Base-by-base conservation (phyloP, 2,113 vertebrate species). In the Caloenas nicobarica region DNA sequence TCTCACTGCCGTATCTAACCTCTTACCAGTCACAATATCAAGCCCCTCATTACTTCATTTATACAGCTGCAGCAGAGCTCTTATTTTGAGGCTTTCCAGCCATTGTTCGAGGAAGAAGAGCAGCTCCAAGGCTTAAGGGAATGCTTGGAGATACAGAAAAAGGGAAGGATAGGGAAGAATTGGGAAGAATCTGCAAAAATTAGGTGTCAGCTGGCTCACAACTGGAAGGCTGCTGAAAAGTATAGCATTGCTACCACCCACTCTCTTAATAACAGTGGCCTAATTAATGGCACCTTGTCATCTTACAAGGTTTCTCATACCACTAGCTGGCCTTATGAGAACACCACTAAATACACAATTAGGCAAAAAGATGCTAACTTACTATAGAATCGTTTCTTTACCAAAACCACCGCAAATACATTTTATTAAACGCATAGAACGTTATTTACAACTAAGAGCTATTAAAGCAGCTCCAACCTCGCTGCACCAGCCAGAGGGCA, bases 371-470 rank as follows among this genome's bases (percentile, higher is more conserved):
- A 81, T 1, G 7, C 16, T 50, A 34, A 17, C 70, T 80, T 48
- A 57, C 10, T 21, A 58, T n/a, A 51, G 7, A 86, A 70, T 51
- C 1, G 13, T 31, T 46, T 16, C 19, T 57, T 69, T 34, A 56
- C 42, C 24, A 16, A 93, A 46, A 7, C 2, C 29, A 22, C 6
- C 7, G 17, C 28, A 60, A 56, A n/a, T 11, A 21, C 2, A 3
- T 33, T 57, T 19, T 29, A 28, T 3, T 9, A 9, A 5, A 3
- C 19, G 58, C 11, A 1, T 0, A 7, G 5, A 11, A 8, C 4
- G 16, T 4, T 23, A 28, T 14, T 51, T 36, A 29, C 5, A 40
- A 71, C 17, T 7, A n/a, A 7, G 58, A 31, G 13, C 29, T 26
- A 7, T 0, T 25, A 10, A 33, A 44, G 29, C 2, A 26, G 34